Conservation (phyloP, 2,888 invertebrate species). For the Lordiphosa fenestrarum region DNA sequence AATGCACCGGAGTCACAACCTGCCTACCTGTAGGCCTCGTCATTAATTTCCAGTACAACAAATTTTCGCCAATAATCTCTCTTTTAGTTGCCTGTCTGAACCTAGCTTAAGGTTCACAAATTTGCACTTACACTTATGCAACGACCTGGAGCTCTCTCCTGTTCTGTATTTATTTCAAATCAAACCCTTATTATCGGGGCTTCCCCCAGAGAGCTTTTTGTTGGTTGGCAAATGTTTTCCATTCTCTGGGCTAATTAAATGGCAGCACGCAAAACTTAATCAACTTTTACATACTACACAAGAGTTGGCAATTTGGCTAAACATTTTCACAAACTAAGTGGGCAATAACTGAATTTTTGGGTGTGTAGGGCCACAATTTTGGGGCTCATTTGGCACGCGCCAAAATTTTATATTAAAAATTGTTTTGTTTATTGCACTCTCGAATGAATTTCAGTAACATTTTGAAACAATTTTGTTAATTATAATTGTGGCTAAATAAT, state of each 20-base stretch:
- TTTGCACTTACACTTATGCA: too few species aligned
- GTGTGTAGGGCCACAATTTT: conserved; percentile 10
- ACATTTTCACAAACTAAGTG: conserved; percentile 35
- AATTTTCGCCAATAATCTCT: too few species aligned
- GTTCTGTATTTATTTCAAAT: not conserved
- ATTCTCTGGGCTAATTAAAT: conserved; percentile 30
- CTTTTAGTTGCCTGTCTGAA: too few species aligned
- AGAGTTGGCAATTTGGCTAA: conserved; percentile 13
- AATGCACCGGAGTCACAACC: too few species aligned
- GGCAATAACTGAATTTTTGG: conserved; percentile 17
- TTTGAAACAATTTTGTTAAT: conserved; percentile 36
- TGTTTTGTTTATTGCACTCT: conserved; percentile 12
- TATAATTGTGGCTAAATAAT: conserved; percentile 47
- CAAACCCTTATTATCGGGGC: not conserved
- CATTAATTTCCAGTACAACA: too few species aligned
- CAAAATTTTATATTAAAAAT: conserved; percentile 38
- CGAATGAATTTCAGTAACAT: conserved; percentile 1
- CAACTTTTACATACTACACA: conserved; percentile 25
- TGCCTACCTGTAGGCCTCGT: too few species aligned
- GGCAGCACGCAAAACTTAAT: conserved; percentile 16
- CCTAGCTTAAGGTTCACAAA: too few species aligned
- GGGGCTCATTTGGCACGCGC: conserved; percentile 37
- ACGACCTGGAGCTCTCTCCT: too few species aligned
- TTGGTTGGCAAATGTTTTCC: conserved; percentile 3
- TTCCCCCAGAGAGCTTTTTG: not conserved